Base-by-base conservation (phyloP, 92 coral and sea anemone species). In the Nematostella vectensis region DNA sequence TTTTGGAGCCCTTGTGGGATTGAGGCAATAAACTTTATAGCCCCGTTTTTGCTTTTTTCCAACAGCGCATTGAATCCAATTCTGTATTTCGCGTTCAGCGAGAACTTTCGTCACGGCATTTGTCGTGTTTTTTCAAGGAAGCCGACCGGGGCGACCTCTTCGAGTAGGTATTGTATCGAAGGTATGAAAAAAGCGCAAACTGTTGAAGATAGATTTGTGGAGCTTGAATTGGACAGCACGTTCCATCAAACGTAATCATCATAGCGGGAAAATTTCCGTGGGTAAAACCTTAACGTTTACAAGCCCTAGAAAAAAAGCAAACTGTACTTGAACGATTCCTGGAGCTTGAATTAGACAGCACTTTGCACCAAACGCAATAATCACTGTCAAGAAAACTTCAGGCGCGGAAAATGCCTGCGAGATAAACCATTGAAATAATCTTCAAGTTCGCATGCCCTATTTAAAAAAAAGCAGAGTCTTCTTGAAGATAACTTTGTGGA, bases 71-170 rank as follows among this genome's bases (percentile, higher is more conserved):
- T 77, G 2, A 77, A 70, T 30, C 83, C 83, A 9, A 51, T 55
- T 48, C 57, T 77, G n/a, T 77, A 77, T 54, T 77, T 77, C 53
- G 30, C 53, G 18, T 77, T 77, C 54, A 77, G 83, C 48, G 78
- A 77, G 43, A 77, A 77, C 36, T 77, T 70, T 44, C 25, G 83
- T 37, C 59, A 37, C 17, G 83, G 83, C 24, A 24, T 77, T 9
- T 64, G 31, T 18, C 72, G 72, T 0, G 61, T 66, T 27, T 66
- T 66, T 23, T 20, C 61, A 40, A 62, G 55, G 11, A 11, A 45
- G 21, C 9, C 51, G 17, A 45, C 6, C 40, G 15, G 40, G 6
- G 15, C 40, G 8, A 33, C 40, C 40, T n/a, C n/a, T n/a, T n/a
- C n/a, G n/a, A 33, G 40, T 15, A 33, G 15, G 40, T 33, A 33